Evolutionary conservation across 1,140 invertebrate genomes (phyloP).

Genomic region (Acromyrmex charruanus): DNA sequence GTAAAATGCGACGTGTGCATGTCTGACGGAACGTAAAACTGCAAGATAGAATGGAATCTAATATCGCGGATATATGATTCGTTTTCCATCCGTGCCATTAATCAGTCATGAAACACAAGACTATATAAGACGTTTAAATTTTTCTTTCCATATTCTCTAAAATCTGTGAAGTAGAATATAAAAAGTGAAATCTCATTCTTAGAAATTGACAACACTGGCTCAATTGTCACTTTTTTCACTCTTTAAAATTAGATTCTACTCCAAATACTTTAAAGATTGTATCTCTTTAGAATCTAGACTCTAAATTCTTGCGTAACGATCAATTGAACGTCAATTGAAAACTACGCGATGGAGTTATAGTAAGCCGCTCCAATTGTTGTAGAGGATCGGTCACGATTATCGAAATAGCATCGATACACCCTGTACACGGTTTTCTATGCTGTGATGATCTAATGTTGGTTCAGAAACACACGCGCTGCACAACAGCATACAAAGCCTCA

Average conservation of each 20-base stretch:
- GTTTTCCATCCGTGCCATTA: slow-evolving; percentile 13
- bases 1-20: slow-evolving; percentile 27
- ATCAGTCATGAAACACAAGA: slow-evolving; percentile 15
- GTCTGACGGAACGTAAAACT: slow-evolving; percentile 17
- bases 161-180: too few relatives aligned
- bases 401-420: slow-evolving; percentile 27
- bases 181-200: too few relatives aligned
- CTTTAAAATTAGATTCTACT: too few relatives aligned
- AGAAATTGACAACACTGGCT: too few relatives aligned
- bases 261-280: too few relatives aligned
- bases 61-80: slow-evolving; percentile 22
- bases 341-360: not conserved
- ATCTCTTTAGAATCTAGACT: not conserved
- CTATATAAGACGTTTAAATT: not conserved
- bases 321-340: not conserved
- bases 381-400: not conserved
- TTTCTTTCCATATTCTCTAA: not conserved
- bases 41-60: slow-evolving; percentile 27
- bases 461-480: slow-evolving; percentile 60
- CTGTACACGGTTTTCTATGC: slow-evolving; percentile 61
- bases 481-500: slow-evolving; percentile 33
- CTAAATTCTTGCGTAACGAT: not conserved
- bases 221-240: too few relatives aligned
- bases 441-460: slow-evolving; percentile 62
- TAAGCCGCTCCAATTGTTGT: not conserved